A percentile compares a stretch with the other conserved stretches of the same genome.
Evolutionary conservation across 2,113 vertebrate species (phyloP).

Genomic region (Chamaea fasciata): DNA sequence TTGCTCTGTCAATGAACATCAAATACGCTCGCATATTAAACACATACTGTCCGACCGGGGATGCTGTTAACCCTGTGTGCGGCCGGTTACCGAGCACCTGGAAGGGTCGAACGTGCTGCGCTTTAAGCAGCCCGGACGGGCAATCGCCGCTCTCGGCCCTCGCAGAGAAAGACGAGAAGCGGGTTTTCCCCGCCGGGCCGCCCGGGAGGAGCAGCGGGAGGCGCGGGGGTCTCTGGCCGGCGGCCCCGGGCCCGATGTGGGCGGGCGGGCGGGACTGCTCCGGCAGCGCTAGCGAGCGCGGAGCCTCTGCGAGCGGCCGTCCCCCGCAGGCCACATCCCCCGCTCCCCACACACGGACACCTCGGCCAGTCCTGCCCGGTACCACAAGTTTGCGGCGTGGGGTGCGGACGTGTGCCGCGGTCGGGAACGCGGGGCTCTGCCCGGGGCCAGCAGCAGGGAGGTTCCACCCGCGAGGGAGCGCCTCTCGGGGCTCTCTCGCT

Average conservation of each 20-base stretch:
- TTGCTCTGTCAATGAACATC: constrained; percentile 70
- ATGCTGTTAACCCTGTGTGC: constrained; percentile 53
- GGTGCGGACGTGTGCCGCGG: not conserved
- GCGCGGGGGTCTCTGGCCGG: not conserved
- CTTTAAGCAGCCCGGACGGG: not conserved
- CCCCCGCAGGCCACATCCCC: rapidly evolving
- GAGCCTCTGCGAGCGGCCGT: not conserved
- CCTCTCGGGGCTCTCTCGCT: not conserved
- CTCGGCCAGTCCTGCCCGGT: rapidly evolving
- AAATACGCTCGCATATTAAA: constrained; percentile 70
- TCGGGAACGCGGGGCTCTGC: too few relatives aligned
- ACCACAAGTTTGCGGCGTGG: not conserved
- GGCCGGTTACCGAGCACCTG: not conserved
- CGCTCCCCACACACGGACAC: rapidly evolving
- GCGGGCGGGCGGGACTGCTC: not conserved
- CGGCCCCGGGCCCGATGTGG: not conserved
- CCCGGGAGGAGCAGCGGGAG: not conserved
- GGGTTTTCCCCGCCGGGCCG: not conserved
- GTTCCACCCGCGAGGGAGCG: not conserved
- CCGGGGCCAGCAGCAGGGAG: not conserved
- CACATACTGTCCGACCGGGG: constrained; percentile 19
- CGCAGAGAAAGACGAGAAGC: not conserved
- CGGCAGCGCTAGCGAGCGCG: not conserved
- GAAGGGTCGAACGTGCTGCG: not conserved
- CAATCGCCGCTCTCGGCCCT: not conserved